Evolutionary conservation across 2,113 vertebrate genomes (phyloP).

Genomic region (Gymnobelideus leadbeateri): DNA sequence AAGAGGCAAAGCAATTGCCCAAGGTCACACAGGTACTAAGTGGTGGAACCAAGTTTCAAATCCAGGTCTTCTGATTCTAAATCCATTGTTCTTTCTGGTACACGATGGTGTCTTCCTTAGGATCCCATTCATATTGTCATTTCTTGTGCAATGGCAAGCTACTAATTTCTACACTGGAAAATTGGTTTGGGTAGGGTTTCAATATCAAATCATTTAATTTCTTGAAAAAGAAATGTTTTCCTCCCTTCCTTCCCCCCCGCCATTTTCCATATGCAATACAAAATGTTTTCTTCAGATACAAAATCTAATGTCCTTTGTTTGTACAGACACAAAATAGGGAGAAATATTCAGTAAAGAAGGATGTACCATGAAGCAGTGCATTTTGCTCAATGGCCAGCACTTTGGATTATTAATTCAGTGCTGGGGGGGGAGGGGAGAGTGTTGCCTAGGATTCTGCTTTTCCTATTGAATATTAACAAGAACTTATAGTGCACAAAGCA

Average conservation of each 20-base stretch:
- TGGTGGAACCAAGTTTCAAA: not conserved
- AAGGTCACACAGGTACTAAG: not conserved
- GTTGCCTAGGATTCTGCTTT: slow-evolving; percentile 20
- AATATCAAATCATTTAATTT: not conserved
- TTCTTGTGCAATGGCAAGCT: not conserved
- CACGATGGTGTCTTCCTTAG: not conserved
- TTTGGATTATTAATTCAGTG: slow-evolving; percentile 61
- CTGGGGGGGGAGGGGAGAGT: slow-evolving; percentile 45
- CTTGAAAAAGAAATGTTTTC: not conserved
- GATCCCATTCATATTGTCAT: not conserved
- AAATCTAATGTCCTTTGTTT: not conserved
- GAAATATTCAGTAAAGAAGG: slow-evolving; percentile 19
- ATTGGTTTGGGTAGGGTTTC: not conserved
- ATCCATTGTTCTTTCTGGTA: not conserved
- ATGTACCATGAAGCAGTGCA: not conserved
- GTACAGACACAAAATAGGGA: slow-evolving; percentile 38
- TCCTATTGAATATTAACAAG: slow-evolving; percentile 73
- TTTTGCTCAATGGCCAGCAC: slow-evolving; percentile 59
- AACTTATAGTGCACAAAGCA: slow-evolving; percentile 76
- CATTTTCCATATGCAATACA: not conserved
- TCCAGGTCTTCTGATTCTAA: not conserved
- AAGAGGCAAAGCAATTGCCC: not conserved
- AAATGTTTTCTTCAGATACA: not conserved
- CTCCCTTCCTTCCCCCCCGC: too few species aligned
- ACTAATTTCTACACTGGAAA: not conserved